A percentile compares a stretch with the other conserved stretches of the same genome.
These are phyloP conservation scores for Onchidella celtica DNA, from an alignment of 2,888 invertebrate species.

Conservation along the genomic window DNA sequence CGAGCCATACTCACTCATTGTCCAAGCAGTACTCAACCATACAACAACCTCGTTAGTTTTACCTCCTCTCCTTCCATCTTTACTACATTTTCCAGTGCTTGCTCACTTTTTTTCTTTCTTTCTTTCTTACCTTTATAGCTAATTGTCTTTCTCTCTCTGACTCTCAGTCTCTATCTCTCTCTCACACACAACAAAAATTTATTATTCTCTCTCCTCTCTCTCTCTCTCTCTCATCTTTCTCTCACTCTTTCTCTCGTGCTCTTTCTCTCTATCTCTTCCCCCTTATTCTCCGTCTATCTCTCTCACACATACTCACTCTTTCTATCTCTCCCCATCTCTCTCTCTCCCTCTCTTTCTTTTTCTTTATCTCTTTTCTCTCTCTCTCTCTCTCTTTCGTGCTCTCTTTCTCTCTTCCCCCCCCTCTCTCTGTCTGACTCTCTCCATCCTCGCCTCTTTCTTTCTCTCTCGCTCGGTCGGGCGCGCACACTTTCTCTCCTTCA, in stretches of 20 bases:
- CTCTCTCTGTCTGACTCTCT: background rate
- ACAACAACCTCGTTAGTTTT: too few species aligned
- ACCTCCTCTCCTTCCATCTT: too few species aligned
- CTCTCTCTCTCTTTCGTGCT: background rate
- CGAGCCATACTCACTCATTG: too few species aligned
- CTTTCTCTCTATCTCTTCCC: conserved; percentile 12
- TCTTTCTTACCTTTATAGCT: background rate
- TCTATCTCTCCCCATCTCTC: conserved; percentile 8
- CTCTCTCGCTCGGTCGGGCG: background rate
- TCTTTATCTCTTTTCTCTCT: background rate
- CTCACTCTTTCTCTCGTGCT: background rate
- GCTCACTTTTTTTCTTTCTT: background rate
- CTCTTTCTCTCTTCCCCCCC: background rate
- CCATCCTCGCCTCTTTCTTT: background rate
- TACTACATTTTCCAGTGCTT: too few species aligned
- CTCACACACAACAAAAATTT: background rate
- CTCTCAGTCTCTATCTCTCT: background rate
- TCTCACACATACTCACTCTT: background rate
- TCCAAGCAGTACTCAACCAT: too few species aligned
- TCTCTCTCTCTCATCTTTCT: background rate
- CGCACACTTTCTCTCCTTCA: background rate
- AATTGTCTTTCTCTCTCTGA: background rate
- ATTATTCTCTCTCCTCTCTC: background rate
- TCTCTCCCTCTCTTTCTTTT: conserved; percentile 9
- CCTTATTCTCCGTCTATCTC: conserved; percentile 25